Percentiles rank a stretch among this genome's conserved stretches.
Evolutionary conservation across 1,140 invertebrate genomes (phyloP).

Genomic region (Lethocerus indicus): DNA sequence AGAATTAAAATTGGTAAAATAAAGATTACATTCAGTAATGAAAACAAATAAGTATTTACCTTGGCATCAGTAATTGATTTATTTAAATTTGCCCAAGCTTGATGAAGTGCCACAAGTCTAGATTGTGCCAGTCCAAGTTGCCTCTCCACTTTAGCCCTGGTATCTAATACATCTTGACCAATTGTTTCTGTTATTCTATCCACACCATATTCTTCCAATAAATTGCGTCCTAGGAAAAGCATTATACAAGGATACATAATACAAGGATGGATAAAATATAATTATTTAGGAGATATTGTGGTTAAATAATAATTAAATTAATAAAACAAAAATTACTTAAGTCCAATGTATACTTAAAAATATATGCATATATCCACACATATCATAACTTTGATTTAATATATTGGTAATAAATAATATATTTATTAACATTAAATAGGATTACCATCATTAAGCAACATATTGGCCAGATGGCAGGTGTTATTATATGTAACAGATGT

Average conservation of each 20-base stretch:
- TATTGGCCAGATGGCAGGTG: constrained; percentile 26
- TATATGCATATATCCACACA: too few relatives aligned
- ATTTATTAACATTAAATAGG: too few relatives aligned
- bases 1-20: background rate
- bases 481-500: constrained; percentile 14
- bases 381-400: too few relatives aligned
- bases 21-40: background rate
- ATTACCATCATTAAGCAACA: too few relatives aligned
- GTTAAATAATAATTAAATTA: background rate
- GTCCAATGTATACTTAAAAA: too few relatives aligned
- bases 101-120: constrained; percentile 22
- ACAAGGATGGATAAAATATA: too few relatives aligned
- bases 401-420: too few relatives aligned
- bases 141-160: constrained; percentile 34
- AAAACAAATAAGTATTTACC: constrained; percentile 12
- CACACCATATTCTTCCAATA: constrained; percentile 16
- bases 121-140: constrained; percentile 32
- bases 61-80: constrained; percentile 37
- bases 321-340: too few relatives aligned
- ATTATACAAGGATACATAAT: too few relatives aligned
- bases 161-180: constrained; percentile 38
- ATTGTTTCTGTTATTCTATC: constrained; percentile 11
- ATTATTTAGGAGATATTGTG: too few relatives aligned
- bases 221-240: constrained; percentile 14
- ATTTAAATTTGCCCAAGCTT: constrained; percentile 39